Conservation (phyloP, 1,140 invertebrate genomes). For the Monochamus saltuarius region DNA sequence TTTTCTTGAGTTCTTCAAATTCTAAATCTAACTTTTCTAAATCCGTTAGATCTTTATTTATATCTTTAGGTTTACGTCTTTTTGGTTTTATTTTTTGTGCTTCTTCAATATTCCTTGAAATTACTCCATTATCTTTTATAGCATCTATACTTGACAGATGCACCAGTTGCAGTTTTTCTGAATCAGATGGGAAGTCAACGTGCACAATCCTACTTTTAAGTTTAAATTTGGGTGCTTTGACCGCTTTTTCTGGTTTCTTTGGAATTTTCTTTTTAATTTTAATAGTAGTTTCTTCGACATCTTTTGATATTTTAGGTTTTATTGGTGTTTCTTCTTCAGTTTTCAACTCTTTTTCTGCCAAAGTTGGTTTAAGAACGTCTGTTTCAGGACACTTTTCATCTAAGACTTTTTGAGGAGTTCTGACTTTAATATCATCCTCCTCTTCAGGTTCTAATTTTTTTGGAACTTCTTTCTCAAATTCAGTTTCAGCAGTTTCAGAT, state of each 20-base stretch:
- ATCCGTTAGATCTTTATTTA: conserved; percentile 61
- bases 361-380: conserved; percentile 43
- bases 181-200: conserved; percentile 60
- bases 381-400: conserved; percentile 33
- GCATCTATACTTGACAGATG: conserved; percentile 56
- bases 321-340: not conserved
- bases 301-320: not conserved
- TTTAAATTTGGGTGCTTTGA: conserved; percentile 64
- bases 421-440: conserved; percentile 10
- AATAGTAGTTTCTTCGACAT: not conserved
- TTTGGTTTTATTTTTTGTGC: conserved; percentile 61
- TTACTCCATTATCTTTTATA: conserved; percentile 60
- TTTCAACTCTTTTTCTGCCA: not conserved
- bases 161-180: conserved; percentile 53
- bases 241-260: conserved; percentile 54
- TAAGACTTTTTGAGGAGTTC: conserved; percentile 30
- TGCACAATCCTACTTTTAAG: conserved; percentile 65
- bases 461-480: conserved; percentile 17
- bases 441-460: conserved; percentile 17
- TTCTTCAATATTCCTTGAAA: conserved; percentile 71
- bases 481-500: conserved; percentile 29
- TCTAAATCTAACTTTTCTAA: conserved; percentile 64
- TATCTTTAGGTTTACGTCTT: conserved; percentile 52
- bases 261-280: conserved; percentile 22
- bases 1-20: conserved; percentile 53